A percentile compares a stretch with the other conserved stretches of the same genome.
Conservation (phyloP, 2,888 invertebrate genomes). For the Orchesella flavescens region DNA sequence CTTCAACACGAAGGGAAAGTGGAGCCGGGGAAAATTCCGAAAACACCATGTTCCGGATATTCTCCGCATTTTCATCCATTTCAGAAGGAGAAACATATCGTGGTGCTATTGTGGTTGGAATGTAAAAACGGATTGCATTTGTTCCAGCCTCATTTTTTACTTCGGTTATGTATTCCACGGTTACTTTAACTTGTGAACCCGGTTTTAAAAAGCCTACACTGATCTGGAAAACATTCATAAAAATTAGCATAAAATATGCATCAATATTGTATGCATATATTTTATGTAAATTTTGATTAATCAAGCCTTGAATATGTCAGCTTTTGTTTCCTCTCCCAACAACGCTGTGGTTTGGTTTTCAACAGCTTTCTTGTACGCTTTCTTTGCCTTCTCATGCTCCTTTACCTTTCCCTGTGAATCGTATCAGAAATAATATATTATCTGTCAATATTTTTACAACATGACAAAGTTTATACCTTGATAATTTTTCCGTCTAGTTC, state of each 20-base stretch:
- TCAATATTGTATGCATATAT: too few species aligned
- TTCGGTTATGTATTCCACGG: constrained; percentile 68
- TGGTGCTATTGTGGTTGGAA: constrained; percentile 72
- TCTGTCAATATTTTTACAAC: too few species aligned
- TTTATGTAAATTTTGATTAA: too few species aligned
- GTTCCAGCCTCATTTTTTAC: constrained; percentile 67
- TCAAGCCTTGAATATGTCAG: constrained; percentile 71
- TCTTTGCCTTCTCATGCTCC: constrained; percentile 67
- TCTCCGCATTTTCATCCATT: constrained; percentile 36
- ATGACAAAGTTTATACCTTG: constrained; percentile 55
- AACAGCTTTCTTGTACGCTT: constrained; percentile 68
- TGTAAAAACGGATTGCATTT: constrained; percentile 65
- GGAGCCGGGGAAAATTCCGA: constrained; percentile 64
- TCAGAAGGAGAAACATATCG: constrained; percentile 60
- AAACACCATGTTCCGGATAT: constrained; percentile 64
- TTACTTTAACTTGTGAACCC: constrained; percentile 66
- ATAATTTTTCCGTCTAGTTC: constrained; percentile 60
- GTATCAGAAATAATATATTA: too few species aligned
- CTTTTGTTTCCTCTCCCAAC: constrained; percentile 67
- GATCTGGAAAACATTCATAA: constrained; percentile 1
- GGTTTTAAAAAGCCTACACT: constrained; percentile 68
- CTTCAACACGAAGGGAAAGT: constrained; percentile 62
- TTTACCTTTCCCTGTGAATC: constrained; percentile 70
- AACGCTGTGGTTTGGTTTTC: constrained; percentile 65
- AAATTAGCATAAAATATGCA: too few species aligned